Evolutionary conservation across 2,888 invertebrate genomes (phyloP), one percentile per base, ranked within the genome.

Genomic region (Gibbula magus): DNA sequence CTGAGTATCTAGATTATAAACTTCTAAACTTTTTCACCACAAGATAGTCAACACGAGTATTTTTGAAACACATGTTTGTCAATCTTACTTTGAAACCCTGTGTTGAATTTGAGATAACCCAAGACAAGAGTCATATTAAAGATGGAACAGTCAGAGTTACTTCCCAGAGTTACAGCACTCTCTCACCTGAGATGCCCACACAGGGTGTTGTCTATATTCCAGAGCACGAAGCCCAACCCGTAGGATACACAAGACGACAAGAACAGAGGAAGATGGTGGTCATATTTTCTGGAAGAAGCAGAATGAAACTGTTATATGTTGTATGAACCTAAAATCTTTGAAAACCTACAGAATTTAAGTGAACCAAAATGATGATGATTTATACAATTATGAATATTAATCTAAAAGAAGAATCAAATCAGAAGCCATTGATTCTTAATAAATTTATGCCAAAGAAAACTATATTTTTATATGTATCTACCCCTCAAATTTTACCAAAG

Each of bases 181-280:
- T 82, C 87, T 84, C 84, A 91, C 91, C 84, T 90, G 56, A 93
- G 85, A 74, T 90, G 85, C 13, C 85, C 83, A 87, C 94, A 94
- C 80, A 91, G 92, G 52, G 90, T 84, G 81, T 93, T 93, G 84
- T 94, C 94, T 22, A 94, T 86, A 83, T 92, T 93, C 94, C 94
- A 94, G 8, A 94, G 83, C 16, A 92, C 78, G 84, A 94, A 94
- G 16, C 93, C 94, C 75, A 90, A 83, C 3, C 88, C 85, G 83
- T 93, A 93, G n/a, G 89, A 75, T 1, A 86, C 35, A 22, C 86
- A 77, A 5, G 88, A 88, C 1, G 82, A 52, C 13, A 88, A 53
- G 79, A 89, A 90, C 20, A 93, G 75, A 16, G 81, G 79, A 20
- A 80, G 82, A 51, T 86, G 83, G 79, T 86, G 82, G 53, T 86